A percentile compares a stretch with the other conserved stretches of the same genome.
Conservation (phyloP, 2,113 vertebrate genomes). For the Dasyurus viverrinus region DNA sequence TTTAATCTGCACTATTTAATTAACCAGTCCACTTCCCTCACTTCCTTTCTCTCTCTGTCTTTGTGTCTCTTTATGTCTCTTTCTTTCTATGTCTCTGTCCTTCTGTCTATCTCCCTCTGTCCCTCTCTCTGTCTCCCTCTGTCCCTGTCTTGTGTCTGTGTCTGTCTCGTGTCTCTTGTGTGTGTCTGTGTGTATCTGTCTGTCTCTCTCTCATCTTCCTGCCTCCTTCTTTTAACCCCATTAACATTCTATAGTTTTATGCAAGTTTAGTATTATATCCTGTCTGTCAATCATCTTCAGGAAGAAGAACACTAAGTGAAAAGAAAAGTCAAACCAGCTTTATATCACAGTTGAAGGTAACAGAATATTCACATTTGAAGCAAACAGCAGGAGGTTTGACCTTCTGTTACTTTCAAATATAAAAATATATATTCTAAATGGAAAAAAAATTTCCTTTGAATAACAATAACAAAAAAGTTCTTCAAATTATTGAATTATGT, state of each 20-base stretch:
- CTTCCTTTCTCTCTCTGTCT: neutral
- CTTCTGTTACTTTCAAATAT: constrained; percentile 43
- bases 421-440: constrained; percentile 62
- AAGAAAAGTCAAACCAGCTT: constrained; percentile 37
- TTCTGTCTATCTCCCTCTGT: fast-evolving
- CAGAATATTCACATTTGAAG: constrained; percentile 53
- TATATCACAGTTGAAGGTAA: neutral
- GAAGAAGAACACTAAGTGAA: constrained; percentile 44
- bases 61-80: neutral
- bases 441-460: constrained; percentile 66
- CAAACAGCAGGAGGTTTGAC: constrained; percentile 44
- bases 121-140: neutral
- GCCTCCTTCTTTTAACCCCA: neutral
- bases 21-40: neutral
- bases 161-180: neutral
- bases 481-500: constrained; percentile 64
- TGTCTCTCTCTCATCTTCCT: no score
- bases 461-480: constrained; percentile 58
- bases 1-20: neutral
- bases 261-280: constrained; percentile 51
- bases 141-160: neutral
- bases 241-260: neutral
- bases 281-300: constrained; percentile 30
- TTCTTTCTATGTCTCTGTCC: no score
- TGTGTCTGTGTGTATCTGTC: no score